Base-by-base conservation (phyloP, 2,888 invertebrate genomes). In the Stramonita haemastoma region DNA sequence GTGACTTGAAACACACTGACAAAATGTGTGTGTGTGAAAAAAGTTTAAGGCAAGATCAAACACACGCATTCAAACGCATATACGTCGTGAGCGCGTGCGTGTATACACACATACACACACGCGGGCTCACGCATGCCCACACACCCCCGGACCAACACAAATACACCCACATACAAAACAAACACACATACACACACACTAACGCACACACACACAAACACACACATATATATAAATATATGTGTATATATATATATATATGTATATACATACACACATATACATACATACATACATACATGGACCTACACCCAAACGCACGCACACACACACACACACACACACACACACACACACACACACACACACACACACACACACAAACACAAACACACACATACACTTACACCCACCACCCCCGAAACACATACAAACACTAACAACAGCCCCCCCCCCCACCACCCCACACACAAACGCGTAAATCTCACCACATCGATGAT, bases 401-500 rank as follows among this genome's bases (percentile, higher is more conserved):
- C 8, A 46, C 46, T 5, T 46, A 46, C 46, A 46, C 46, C 2
- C 46, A 46, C 46, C n/a, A n/a, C n/a, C n/a, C n/a, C n/a, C n/a
- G n/a, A 46, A 46, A 8, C 46, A 46, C 66, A 66, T 66, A 26
- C 19, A 17, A 13, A 66, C 66, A 17, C 1, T 66, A 66, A 66
- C 26, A 66, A 22, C 66, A 66, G 13, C 66, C 2, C 2, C 66
- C 66, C n/a, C n/a, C n/a, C 34, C 15, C 81, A 81, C 34, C 81
- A 34, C 34, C 60, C 13, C 11, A 26, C n/a, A n/a, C 81, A 32
- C 36, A 36, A 6, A 13, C 81, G 11, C 81, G 77, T n/a, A 77
- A 2, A 32, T 2, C 95, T 93, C 90, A 95, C 95, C 92, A 95
- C 94, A 81, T 95, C 95, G 90, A 95, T 95, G 57, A 95, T 94